These are phyloP conservation scores for Acromyrmex echinatior DNA, from an alignment of 1,140 invertebrate species.

Conservation along the genomic window DNA sequence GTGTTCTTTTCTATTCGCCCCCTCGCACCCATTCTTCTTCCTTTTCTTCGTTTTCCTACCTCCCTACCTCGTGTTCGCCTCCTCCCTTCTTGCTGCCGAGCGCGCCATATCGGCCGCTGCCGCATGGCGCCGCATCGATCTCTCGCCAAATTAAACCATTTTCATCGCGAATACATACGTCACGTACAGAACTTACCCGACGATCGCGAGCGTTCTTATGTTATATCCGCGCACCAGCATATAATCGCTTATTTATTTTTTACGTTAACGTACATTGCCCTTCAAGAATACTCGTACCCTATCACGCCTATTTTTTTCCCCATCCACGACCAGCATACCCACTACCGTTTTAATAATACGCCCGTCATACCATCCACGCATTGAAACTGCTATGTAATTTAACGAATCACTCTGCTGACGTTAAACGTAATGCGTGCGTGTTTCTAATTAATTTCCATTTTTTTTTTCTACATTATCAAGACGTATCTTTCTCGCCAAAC, in stretches of 20 bases:
- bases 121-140: constrained; percentile 36
- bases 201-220: constrained; percentile 78
- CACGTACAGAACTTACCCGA: constrained; percentile 86
- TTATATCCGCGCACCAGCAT: constrained; percentile 82
- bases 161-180: constrained; percentile 77
- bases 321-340: constrained; percentile 51
- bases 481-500: constrained; percentile 81
- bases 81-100: neutral
- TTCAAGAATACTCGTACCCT: constrained; percentile 76
- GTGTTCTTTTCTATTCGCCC: constrained; percentile 18
- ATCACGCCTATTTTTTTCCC: constrained; percentile 58
- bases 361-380: constrained; percentile 50
- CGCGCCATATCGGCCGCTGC: neutral
- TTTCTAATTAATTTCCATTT: constrained; percentile 71
- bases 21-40: constrained; percentile 1
- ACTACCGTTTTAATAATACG: constrained; percentile 64
- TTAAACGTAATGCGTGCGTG: constrained; percentile 64
- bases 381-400: constrained; percentile 66
- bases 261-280: constrained; percentile 79
- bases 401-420: constrained; percentile 68
- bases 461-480: constrained; percentile 82
- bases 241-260: constrained; percentile 86
- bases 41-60: neutral
- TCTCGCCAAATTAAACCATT: constrained; percentile 70
- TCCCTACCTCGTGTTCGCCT: neutral